Conservation (phyloP, 37 sponge, comb jelly and placozoan species). For the Aplysina aerophoba region DNA sequence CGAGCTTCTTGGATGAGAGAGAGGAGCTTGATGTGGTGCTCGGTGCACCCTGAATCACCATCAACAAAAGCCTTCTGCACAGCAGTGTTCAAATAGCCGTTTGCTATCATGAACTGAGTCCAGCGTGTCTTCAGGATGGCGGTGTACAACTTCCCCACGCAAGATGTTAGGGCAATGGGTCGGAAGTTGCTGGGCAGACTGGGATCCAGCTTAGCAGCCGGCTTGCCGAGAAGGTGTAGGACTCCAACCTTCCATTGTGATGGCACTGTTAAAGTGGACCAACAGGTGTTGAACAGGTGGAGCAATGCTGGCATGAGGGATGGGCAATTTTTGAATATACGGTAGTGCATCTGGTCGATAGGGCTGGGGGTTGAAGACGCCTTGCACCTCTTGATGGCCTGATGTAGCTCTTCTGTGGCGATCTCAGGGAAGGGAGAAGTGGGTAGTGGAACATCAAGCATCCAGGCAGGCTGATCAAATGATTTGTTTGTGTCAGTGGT, state of each 20-base stretch:
- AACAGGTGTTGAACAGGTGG: constrained; percentile 15
- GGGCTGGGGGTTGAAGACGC: constrained; percentile 1
- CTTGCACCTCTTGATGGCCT: not conserved
- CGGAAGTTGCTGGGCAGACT: constrained; percentile 9
- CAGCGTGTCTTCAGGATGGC: not conserved
- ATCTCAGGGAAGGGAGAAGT: not conserved
- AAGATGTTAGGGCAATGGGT: not conserved
- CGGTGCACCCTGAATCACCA: not conserved
- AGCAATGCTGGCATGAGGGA: not conserved
- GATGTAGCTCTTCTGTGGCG: not conserved
- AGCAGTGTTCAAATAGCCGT: not conserved
- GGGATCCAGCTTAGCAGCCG: not conserved
- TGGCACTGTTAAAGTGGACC: constrained; percentile 1
- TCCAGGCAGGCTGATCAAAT: not conserved
- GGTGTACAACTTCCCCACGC: not conserved
- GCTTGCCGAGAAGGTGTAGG: not conserved
- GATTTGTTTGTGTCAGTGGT: not conserved
- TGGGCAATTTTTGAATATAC: constrained; percentile 18
- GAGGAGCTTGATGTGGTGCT: constrained; percentile 1
- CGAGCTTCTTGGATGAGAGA: constrained; percentile 10
- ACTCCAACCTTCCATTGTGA: constrained; percentile 3
- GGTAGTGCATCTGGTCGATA: not conserved
- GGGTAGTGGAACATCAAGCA: not conserved
- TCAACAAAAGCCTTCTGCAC: not conserved
- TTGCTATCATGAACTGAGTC: not conserved